Conservation (phyloP, 2,113 vertebrate genomes). For the Myrmophylax atrothorax region DNA sequence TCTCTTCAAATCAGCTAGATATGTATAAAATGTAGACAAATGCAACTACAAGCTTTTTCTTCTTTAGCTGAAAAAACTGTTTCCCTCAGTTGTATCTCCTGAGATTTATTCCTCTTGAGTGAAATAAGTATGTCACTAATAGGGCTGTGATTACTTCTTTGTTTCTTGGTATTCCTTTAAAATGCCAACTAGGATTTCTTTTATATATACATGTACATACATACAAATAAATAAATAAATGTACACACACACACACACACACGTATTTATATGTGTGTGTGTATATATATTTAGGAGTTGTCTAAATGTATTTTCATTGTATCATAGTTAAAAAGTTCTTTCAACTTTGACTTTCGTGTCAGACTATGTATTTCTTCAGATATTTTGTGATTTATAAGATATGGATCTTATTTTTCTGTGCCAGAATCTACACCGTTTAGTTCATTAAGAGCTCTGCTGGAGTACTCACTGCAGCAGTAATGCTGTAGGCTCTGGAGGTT, state of each 20-base stretch:
- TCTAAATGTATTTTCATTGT: background rate
- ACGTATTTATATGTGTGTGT: too few relatives aligned
- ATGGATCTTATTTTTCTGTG: background rate
- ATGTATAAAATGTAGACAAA: background rate
- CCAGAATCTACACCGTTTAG: background rate
- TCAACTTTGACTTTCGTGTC: background rate
- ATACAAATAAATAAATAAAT: too few relatives aligned
- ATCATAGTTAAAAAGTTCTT: background rate
- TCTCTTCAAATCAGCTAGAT: background rate
- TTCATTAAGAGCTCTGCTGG: background rate
- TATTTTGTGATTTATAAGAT: background rate
- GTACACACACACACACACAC: too few relatives aligned
- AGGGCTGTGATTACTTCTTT: background rate
- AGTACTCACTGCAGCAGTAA: background rate
- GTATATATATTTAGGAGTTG: background rate
- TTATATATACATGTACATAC: background rate
- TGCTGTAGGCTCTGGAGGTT: background rate
- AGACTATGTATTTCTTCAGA: background rate
- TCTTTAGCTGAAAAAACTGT: background rate
- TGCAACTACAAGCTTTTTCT: background rate
- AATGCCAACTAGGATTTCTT: background rate
- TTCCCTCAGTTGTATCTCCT: background rate
- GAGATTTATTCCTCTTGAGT: background rate
- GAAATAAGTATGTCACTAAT: background rate
- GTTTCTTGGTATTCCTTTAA: background rate